Evolutionary conservation across 1,140 invertebrate genomes (phyloP), one percentile per base, ranked within the genome.

Genomic region (Zeugodacus cucurbitae): DNA sequence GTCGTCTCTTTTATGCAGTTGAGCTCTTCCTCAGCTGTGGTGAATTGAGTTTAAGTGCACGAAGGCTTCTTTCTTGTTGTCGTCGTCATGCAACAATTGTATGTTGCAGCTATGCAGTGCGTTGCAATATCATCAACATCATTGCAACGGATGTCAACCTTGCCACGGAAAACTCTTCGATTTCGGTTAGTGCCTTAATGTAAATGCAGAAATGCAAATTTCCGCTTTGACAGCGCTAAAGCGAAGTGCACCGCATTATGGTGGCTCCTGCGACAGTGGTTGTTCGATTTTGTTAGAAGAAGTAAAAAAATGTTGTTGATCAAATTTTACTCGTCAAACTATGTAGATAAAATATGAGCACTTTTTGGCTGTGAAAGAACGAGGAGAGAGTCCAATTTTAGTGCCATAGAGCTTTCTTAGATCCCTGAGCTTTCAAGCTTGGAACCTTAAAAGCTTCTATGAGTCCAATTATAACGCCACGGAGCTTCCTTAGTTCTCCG

Each of bases 161-260:
- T 82, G 74, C 41, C 5, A 82, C n/a, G 74, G 74, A 5, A 41
- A 48, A 48, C 74, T 82, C 74, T 82, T 44, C 41, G 74, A 82
- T 82, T 82, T 48, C 37, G 74, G 74, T 82, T 54, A 82, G n/a
- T 29, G n/a, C 41, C 26, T 82, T 41, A 48, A 82, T 82, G 74
- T 44, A 82, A 82, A 82, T 44, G 41, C 74, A 82, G n/a, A 54
- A 82, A 82, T 82, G 74, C 34, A 82, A 82, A 82, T 82, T 48
- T 48, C 74, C 41, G 37, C 6, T 20, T 82, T 82, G 67, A 74
- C 32, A 74, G 22, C 5, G 32, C 17, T 22, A 41, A 74, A 74
- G 22, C 74, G 22, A 29, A 17, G 74, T 82, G 11, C 44, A 7
- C 74, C 34, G 41, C 7, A 41, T 44, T 22, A 17, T 37, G 67